Conservation (phyloP, 2,888 invertebrate species). For the Orthosia cruda region DNA sequence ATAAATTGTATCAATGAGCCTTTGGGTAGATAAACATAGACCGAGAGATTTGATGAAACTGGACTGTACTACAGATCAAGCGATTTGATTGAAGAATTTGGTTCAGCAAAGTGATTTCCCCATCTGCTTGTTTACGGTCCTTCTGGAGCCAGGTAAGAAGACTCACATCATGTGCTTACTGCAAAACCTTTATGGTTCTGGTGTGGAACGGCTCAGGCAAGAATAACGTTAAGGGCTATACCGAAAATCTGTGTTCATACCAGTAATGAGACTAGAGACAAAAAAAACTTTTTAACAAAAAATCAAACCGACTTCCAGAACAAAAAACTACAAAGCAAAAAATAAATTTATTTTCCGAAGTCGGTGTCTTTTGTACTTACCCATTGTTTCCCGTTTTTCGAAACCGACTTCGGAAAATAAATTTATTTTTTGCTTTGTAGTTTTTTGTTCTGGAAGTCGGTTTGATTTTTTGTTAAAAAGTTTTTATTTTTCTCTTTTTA, state of each 20-base stretch:
- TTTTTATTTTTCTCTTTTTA: too few relatives aligned
- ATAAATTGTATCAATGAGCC: conserved; percentile 92
- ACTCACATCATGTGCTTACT: conserved; percentile 98
- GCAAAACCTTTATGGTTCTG: conserved; percentile 98
- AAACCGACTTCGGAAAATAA: too few relatives aligned
- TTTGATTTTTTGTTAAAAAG: too few relatives aligned
- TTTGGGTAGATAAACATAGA: conserved; percentile 99
- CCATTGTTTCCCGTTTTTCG: too few relatives aligned
- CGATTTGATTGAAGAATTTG: conserved; percentile 95
- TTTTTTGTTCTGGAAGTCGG: too few relatives aligned
- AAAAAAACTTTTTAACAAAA: too few relatives aligned
- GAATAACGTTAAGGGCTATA: conserved; percentile 86
- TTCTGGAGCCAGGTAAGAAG: conserved; percentile 99
- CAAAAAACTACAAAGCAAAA: too few relatives aligned
- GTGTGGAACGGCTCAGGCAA: conserved; percentile 97
- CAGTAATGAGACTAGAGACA: background rate
- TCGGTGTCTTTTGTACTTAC: too few relatives aligned
- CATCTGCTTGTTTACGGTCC: conserved; percentile 99
- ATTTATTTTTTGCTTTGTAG: too few relatives aligned
- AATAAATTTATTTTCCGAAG: too few relatives aligned
- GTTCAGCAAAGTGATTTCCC: conserved; percentile 98
- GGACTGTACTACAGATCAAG: conserved; percentile 97
- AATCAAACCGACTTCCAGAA: too few relatives aligned
- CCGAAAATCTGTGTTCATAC: background rate
- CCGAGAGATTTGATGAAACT: conserved; percentile 96